phyloP scores from a whole-genome alignment of 1,140 invertebrate genomes.

The Thalassaphorura encarpata region DNA sequence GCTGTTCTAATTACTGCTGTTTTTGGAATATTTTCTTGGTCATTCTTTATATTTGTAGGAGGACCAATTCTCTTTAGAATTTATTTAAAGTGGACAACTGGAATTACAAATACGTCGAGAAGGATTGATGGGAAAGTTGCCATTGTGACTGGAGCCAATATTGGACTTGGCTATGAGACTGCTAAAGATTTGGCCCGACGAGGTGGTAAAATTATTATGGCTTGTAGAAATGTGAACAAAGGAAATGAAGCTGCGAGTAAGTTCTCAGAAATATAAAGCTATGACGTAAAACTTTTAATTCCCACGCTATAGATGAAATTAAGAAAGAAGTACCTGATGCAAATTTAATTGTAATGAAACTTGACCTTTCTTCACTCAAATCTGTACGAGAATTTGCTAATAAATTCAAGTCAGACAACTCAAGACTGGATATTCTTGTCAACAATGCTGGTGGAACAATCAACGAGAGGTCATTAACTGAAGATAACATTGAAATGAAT shows the following conservation, averaged over 20 bases:
- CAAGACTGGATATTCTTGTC: constrained; percentile 41
- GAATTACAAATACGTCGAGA: too few species aligned
- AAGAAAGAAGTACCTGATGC: constrained; percentile 17
- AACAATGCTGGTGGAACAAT: constrained; percentile 42
- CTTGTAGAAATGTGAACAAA: background rate
- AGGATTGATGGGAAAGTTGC: constrained; percentile 45
- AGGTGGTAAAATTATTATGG: constrained; percentile 8
- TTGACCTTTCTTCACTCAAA: constrained; percentile 24
- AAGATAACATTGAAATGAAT: constrained; percentile 40
- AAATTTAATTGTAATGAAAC: constrained; percentile 27
- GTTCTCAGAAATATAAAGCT: background rate
- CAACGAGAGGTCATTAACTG: constrained; percentile 36
- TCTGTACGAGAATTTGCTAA: constrained; percentile 28
- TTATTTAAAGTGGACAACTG: too few species aligned
- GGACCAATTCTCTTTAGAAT: too few species aligned
- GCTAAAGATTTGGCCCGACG: constrained; percentile 4
- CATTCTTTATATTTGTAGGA: too few species aligned
- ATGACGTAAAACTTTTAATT: background rate
- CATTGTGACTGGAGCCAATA: constrained; percentile 45
- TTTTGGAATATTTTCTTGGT: too few species aligned
- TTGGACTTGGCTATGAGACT: constrained; percentile 42
- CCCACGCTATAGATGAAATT: constrained; percentile 19
- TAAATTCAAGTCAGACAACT: constrained; percentile 32
- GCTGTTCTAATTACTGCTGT: too few species aligned
- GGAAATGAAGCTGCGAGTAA: constrained; percentile 1